Percentiles rank a stretch among this genome's conserved stretches.
Conservation (phyloP, 1,140 invertebrate species). For the Drosophila nannoptera region DNA sequence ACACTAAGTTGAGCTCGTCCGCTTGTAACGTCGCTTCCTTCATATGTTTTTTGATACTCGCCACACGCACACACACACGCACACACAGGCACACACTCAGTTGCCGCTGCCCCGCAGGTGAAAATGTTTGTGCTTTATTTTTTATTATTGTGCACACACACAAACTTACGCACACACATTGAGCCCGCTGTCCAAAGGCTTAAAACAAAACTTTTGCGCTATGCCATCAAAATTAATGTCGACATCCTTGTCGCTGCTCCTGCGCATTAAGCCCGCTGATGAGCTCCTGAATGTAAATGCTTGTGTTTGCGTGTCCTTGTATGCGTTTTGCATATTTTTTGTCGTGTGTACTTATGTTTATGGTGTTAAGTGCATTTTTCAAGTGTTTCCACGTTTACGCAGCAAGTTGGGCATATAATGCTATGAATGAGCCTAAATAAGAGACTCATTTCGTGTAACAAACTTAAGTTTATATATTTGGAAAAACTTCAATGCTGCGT, state of each 20-base stretch:
- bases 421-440: conserved; percentile 10
- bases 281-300: conserved; percentile 15
- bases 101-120: conserved; percentile 52
- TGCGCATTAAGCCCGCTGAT: conserved; percentile 32
- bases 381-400: conserved; percentile 53
- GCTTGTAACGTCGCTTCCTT: conserved; percentile 73
- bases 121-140: conserved; percentile 64
- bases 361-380: conserved; percentile 64
- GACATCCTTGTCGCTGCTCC: conserved; percentile 47
- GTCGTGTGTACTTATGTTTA: conserved; percentile 31
- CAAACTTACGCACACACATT: not conserved
- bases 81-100: conserved; percentile 30
- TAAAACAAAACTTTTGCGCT: conserved; percentile 72
- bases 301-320: conserved; percentile 11
- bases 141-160: conserved; percentile 28
- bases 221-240: conserved; percentile 71
- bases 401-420: conserved; percentile 31
- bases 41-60: conserved; percentile 73
- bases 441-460: not conserved
- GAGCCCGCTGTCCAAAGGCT: conserved; percentile 66
- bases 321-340: conserved; percentile 13
- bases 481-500: not conserved
- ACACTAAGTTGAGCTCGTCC: conserved; percentile 77
- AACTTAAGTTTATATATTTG: not conserved
- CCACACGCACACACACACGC: conserved; percentile 29